These are phyloP conservation scores for Apamea anceps DNA, from an alignment of 2,888 invertebrate genomes.

Conservation along the genomic window DNA sequence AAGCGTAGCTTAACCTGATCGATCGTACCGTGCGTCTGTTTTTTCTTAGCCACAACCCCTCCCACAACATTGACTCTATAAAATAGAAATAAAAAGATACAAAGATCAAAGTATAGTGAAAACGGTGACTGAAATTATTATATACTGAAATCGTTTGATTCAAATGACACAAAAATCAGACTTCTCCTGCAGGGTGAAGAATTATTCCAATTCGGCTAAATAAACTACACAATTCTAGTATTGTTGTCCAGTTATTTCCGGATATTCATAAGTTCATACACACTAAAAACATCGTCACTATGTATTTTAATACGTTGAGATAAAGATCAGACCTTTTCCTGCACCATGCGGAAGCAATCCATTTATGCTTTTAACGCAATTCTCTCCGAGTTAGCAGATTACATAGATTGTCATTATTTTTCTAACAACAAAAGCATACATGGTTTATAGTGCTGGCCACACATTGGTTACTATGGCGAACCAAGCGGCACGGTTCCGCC, in stretches of 20 bases:
- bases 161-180: background rate
- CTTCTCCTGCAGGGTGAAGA: background rate
- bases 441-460: background rate
- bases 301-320: background rate
- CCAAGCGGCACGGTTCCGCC: slow-evolving; percentile 44
- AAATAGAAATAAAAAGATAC: background rate
- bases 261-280: background rate
- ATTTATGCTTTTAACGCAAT: background rate
- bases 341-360: background rate
- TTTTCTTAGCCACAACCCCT: too few relatives aligned
- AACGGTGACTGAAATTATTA: background rate
- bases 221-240: background rate
- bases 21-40: too few relatives aligned
- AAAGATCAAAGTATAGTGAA: background rate
- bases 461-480: background rate
- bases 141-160: background rate
- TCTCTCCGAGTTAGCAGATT: background rate
- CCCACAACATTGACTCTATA: background rate
- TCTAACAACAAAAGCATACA: background rate
- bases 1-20: too few relatives aligned
- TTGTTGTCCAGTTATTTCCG: background rate
- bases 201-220: background rate
- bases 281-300: background rate
- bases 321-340: background rate
- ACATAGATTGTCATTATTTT: background rate